phyloP scores from a whole-genome alignment of 2,113 vertebrate species.

The Gila orcuttii region DNA sequence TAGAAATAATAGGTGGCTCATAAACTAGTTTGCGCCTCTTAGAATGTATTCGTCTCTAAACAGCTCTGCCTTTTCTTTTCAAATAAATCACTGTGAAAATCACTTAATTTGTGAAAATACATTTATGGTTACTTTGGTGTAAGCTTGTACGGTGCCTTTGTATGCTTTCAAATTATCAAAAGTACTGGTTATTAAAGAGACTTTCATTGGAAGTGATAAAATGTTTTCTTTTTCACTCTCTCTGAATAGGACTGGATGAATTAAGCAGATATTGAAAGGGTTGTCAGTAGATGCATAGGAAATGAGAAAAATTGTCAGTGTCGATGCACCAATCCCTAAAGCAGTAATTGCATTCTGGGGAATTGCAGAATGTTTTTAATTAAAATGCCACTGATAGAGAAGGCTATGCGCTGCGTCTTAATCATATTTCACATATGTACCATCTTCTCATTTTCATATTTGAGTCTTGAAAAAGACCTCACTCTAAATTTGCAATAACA shows the following conservation, averaged over 20 bases:
- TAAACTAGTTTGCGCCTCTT: not conserved
- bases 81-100: constrained; percentile 23
- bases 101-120: constrained; percentile 33
- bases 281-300: constrained; percentile 76
- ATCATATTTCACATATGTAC: constrained; percentile 60
- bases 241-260: constrained; percentile 53
- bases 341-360: constrained; percentile 57
- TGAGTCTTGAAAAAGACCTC: constrained; percentile 12
- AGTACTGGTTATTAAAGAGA: constrained; percentile 44
- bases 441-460: constrained; percentile 56
- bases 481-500: not conserved
- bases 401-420: constrained; percentile 48
- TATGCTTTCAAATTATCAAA: constrained; percentile 61
- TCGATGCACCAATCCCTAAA: constrained; percentile 49
- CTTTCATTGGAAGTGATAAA: constrained; percentile 38
- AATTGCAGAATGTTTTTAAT: constrained; percentile 63
- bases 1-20: not conserved
- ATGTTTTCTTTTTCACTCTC: constrained; percentile 1
- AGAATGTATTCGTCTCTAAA: not conserved
- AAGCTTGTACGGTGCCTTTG: constrained; percentile 58
- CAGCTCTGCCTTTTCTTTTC: constrained; percentile 1
- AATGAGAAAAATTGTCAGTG: constrained; percentile 70
- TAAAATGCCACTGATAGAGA: constrained; percentile 60
- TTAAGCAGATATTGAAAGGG: constrained; percentile 61
- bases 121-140: constrained; percentile 14